Conservation (phyloP, 2,797 vertebrate genomes). For the Dryobates pubescens region DNA sequence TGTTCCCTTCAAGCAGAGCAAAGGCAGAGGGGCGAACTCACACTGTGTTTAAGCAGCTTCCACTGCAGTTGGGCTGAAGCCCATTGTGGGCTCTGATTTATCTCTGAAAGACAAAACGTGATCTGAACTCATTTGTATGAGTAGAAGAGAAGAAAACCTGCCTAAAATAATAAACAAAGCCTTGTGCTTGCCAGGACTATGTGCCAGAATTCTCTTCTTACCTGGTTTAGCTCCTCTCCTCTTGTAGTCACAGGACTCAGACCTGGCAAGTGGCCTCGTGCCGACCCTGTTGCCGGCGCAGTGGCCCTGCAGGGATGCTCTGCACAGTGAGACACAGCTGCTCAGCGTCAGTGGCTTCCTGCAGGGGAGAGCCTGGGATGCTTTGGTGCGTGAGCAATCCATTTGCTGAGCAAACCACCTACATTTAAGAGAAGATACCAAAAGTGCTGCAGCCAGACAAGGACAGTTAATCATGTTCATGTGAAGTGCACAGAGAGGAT, state of each 20-base stretch:
- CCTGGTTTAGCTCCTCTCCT: neutral
- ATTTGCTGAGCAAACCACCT: fast-evolving
- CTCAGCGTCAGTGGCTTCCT: fast-evolving
- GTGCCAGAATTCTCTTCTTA: neutral
- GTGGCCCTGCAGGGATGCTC: neutral
- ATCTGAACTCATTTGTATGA: conserved; percentile 6
- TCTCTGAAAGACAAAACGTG: conserved; percentile 43
- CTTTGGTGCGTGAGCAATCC: neutral
- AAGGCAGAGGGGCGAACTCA: conserved; percentile 46
- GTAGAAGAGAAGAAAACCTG: conserved; percentile 26
- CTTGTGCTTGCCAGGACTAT: neutral
- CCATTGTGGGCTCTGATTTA: neutral
- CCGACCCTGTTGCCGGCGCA: fast-evolving
- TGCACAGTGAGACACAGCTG: fast-evolving
- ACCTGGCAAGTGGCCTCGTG: neutral
- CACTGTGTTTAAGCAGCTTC: conserved; percentile 55
- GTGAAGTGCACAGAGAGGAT: neutral
- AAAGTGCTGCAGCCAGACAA: neutral
- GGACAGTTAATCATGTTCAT: neutral
- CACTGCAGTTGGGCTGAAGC: neutral
- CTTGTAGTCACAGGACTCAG: neutral
- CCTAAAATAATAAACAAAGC: conserved; percentile 40
- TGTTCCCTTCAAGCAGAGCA: conserved; percentile 24
- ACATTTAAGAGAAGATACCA: neutral
- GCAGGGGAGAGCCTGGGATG: fast-evolving